These are phyloP conservation scores for Sebastes flavidus DNA, from an alignment of 2,797 vertebrate genomes.

Conservation along the genomic window DNA sequence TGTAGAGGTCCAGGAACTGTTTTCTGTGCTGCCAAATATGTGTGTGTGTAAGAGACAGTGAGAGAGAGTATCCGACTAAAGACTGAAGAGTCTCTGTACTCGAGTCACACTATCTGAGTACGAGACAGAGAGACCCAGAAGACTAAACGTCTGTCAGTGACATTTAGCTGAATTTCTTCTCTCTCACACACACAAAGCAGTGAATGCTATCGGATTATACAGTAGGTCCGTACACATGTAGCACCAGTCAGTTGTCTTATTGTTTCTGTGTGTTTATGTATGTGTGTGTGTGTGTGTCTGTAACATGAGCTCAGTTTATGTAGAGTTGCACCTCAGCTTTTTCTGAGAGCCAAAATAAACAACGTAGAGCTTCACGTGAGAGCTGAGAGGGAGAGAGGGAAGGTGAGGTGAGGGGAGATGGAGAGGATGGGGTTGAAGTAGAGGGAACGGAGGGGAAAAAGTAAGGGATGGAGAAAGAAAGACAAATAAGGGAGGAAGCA, in stretches of 20 bases:
- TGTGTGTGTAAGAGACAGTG: neutral
- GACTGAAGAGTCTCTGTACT: slow-evolving; percentile 12
- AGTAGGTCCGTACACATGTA: neutral
- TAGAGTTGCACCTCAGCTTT: slow-evolving; percentile 37
- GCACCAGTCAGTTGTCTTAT: neutral
- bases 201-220: slow-evolving; percentile 37
- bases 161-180: slow-evolving; percentile 6
- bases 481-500: neutral
- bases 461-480: neutral
- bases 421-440: neutral
- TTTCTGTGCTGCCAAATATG: neutral
- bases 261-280: neutral
- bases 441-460: neutral
- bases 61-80: neutral
- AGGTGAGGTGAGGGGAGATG: neutral
- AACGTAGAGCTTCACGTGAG: slow-evolving; percentile 30
- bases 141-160: slow-evolving; percentile 8
- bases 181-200: neutral
- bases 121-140: slow-evolving; percentile 5
- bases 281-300: slow-evolving; percentile 13
- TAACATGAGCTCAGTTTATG: slow-evolving; percentile 32
- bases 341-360: slow-evolving; percentile 15
- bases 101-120: neutral
- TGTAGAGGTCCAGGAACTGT: neutral
- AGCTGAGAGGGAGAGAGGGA: neutral